Evolutionary conservation across 2,797 vertebrate species (phyloP).

Genomic region (Salarias fasciatus): DNA sequence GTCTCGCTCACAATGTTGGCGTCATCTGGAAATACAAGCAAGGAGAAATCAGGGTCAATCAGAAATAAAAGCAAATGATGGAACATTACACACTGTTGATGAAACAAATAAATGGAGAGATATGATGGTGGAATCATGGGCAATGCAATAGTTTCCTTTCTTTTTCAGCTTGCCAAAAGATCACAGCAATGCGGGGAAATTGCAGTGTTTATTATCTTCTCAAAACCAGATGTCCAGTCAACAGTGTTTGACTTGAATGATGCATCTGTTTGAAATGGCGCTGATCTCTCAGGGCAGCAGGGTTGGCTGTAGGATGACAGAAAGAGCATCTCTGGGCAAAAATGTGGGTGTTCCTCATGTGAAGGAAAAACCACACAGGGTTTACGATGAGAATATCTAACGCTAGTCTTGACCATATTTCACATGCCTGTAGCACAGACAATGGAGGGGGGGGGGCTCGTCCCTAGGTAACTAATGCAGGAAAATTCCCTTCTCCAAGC

Average conservation of each 20-base stretch:
- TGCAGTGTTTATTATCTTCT: slow-evolving; percentile 61
- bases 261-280: slow-evolving; percentile 48
- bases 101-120: slow-evolving; percentile 48
- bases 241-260: slow-evolving; percentile 48
- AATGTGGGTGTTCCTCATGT: slow-evolving; percentile 44
- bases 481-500: background rate
- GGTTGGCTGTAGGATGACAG: slow-evolving; percentile 17
- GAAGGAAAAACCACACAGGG: slow-evolving; percentile 60
- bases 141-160: slow-evolving; percentile 59
- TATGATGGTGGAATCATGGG: slow-evolving; percentile 39
- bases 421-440: too few relatives aligned
- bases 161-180: slow-evolving; percentile 31
- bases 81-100: slow-evolving; percentile 30
- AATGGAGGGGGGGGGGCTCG: too few relatives aligned
- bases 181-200: slow-evolving; percentile 53
- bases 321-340: slow-evolving; percentile 28
- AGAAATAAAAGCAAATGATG: slow-evolving; percentile 15
- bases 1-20: slow-evolving; percentile 88
- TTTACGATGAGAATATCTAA: slow-evolving; percentile 30
- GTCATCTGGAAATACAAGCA: slow-evolving; percentile 79
- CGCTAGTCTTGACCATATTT: background rate
- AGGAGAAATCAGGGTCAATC: slow-evolving; percentile 17
- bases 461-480: too few relatives aligned
- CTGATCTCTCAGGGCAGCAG: slow-evolving; percentile 40
- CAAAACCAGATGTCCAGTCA: slow-evolving; percentile 68